Conservation (phyloP, 1,140 invertebrate species). For the Diachasmimorpha longicaudata region DNA sequence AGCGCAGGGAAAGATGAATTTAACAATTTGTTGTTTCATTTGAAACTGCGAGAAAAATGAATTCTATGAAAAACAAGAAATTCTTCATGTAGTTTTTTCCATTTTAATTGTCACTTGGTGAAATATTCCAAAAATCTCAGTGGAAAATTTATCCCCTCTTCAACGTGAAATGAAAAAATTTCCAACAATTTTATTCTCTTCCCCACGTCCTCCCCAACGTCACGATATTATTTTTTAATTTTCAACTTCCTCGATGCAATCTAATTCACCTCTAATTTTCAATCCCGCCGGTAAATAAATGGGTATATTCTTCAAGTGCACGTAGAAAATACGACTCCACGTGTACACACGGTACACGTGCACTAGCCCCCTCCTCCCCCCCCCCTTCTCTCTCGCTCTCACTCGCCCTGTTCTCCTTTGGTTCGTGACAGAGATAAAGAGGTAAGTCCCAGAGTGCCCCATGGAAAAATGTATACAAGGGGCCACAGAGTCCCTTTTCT, state of each 20-base stretch:
- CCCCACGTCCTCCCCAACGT: neutral
- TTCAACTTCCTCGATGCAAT: neutral
- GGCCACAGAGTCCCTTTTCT: neutral
- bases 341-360: neutral
- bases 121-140: too few relatives aligned
- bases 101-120: too few relatives aligned
- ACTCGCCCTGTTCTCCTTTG: slow-evolving; percentile 17
- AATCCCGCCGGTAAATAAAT: neutral
- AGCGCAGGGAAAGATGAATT: neutral
- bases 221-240: neutral
- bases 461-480: slow-evolving; percentile 1
- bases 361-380: neutral
- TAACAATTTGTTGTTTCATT: neutral
- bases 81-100: too few relatives aligned
- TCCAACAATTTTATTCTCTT: neutral
- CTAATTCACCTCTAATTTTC: slow-evolving; percentile 10
- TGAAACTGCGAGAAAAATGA: neutral
- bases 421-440: slow-evolving; percentile 36
- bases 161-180: neutral
- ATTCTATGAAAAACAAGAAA: too few relatives aligned
- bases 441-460: slow-evolving; percentile 18
- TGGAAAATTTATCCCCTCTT: too few relatives aligned
- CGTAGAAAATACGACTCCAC: slow-evolving; percentile 1
- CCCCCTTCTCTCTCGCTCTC: too few relatives aligned
- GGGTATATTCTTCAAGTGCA: neutral